Evolutionary conservation across 2,113 vertebrate genomes (phyloP), one percentile per base, ranked within the genome.

Genomic region (Hiodon alosoides): DNA sequence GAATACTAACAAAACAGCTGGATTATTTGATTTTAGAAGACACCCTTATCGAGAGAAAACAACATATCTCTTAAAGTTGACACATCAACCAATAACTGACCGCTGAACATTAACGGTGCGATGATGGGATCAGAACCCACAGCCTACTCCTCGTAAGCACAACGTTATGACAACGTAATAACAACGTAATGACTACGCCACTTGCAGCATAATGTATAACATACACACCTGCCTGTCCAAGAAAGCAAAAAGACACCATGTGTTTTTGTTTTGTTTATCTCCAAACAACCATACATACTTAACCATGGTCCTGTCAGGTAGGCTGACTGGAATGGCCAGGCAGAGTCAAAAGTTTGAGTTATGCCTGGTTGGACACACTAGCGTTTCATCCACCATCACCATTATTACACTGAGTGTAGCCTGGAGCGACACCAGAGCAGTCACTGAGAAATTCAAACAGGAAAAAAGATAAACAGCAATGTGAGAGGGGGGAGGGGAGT

Each of bases 381-480:
- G 82, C 78, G 80, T 69, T 65, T 80, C 82, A 77, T 72, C 81
- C 82, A 77, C 82, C 55, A 89, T 92, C 87, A 85, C 90, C 89
- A 90, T 90, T 88, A 88, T 90, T 85, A 92, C 90, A 77, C 62
- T 79, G 84, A 77, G 79, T 51, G 76, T 79, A 81, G 87, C 84
- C 87, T 85, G 83, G 78, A 86, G 86, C 86, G 81, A 84, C 55
- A 75, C 54, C 65, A 67, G 80, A 80, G 77, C 82, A 82, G 83
- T 82, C 74, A 77, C 76, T 80, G 67, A 71, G 65, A 78, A 69
- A 76, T 72, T 77, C 31, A n/a, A n/a, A n/a, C n/a, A 31, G 31
- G 31, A 31, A 31, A 31, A 31, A 31, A 31, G 31, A 31, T 31
- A 31, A 31, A 31, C 31, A 31, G 31, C 31, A 31, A 31, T 31